Percentiles rank a stretch among this genome's conserved stretches.
These are phyloP conservation scores for Trachymyrmex cornetzi DNA, from an alignment of 1,140 invertebrate genomes.

Conservation along the genomic window DNA sequence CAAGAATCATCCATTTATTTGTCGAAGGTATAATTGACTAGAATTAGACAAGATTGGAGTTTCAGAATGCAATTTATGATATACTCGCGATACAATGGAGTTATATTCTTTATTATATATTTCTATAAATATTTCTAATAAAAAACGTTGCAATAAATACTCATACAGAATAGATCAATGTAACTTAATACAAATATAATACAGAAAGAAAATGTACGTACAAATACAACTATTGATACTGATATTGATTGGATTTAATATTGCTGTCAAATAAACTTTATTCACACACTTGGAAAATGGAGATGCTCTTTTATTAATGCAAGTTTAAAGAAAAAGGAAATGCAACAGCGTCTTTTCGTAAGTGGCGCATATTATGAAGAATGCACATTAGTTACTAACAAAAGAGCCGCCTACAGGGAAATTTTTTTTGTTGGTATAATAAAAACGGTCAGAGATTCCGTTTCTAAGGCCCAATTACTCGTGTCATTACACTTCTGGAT, in stretches of 20 bases:
- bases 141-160: neutral
- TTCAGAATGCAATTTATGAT: slow-evolving; percentile 34
- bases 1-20: slow-evolving; percentile 77
- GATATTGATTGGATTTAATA: neutral
- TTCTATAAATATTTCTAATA: neutral
- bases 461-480: slow-evolving; percentile 78
- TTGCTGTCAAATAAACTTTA: neutral
- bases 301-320: neutral
- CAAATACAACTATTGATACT: neutral
- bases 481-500: slow-evolving; percentile 78
- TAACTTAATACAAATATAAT: neutral
- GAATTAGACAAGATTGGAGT: slow-evolving; percentile 55
- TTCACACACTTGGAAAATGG: neutral
- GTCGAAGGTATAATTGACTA: slow-evolving; percentile 71
- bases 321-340: slow-evolving; percentile 42
- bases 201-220: neutral
- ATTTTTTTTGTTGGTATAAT: slow-evolving; percentile 60
- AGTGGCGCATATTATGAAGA: slow-evolving; percentile 54
- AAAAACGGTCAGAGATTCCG: slow-evolving; percentile 69
- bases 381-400: slow-evolving; percentile 75
- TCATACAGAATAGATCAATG: neutral
- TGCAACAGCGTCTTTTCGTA: slow-evolving; percentile 58
- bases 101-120: neutral
- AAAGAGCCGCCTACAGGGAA: slow-evolving; percentile 68
- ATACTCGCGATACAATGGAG: neutral